Conservation (phyloP, 2,113 vertebrate genomes). For the Notechis scutatus region DNA sequence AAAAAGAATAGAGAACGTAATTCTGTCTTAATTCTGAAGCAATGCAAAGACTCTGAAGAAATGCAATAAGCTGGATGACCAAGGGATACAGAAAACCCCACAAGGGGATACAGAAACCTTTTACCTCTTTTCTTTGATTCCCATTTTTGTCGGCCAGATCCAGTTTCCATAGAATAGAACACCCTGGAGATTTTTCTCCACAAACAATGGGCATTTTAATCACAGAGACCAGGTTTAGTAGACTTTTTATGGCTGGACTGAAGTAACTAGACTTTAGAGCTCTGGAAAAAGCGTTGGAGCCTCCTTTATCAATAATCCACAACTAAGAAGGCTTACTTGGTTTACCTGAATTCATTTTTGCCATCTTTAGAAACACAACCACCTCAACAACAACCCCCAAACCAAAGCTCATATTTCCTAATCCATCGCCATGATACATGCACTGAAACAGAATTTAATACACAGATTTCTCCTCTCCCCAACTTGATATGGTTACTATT, state of each 20-base stretch:
- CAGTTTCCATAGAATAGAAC: background rate
- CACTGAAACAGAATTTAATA: background rate
- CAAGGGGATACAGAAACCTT: background rate
- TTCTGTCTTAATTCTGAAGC: background rate
- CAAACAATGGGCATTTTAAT: conserved; percentile 32
- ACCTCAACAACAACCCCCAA: background rate
- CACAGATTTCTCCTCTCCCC: background rate
- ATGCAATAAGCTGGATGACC: background rate
- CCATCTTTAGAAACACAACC: conserved; percentile 38
- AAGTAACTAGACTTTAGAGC: conserved; percentile 48
- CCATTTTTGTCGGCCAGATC: background rate
- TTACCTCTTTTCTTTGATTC: background rate
- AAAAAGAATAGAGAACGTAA: background rate
- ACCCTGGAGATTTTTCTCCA: conserved; percentile 32
- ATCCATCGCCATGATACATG: background rate
- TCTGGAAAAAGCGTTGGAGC: conserved; percentile 46
- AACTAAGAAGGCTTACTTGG: conserved; percentile 54
- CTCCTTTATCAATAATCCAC: conserved; percentile 55
- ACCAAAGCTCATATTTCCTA: background rate
- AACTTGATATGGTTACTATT: background rate
- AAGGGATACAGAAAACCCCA: background rate
- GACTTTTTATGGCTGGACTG: conserved; percentile 33
- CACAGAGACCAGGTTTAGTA: conserved; percentile 17
- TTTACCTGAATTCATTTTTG: conserved; percentile 46
- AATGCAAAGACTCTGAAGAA: background rate